phyloP scores from a whole-genome alignment of 2,113 vertebrate genomes.

The Dolichotis patagonum region DNA sequence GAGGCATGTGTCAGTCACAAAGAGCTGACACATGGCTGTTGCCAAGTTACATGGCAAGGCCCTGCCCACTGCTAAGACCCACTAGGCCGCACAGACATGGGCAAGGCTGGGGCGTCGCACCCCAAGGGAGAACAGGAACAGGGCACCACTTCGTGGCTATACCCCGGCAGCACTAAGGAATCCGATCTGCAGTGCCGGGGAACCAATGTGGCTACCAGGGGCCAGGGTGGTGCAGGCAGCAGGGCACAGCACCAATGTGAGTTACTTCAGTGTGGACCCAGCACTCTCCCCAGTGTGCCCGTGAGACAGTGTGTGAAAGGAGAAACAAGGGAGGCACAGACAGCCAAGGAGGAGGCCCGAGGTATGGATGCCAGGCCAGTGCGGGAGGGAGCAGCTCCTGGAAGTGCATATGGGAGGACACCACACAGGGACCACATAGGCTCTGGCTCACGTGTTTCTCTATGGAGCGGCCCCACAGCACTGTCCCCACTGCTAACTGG shows the following conservation, averaged over 20 bases:
- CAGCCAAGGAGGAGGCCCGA: not conserved
- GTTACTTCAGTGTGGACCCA: no score
- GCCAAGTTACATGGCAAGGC: not conserved
- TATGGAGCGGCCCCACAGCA: not conserved
- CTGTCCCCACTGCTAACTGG: not conserved
- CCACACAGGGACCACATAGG: not conserved
- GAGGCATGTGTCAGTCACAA: not conserved
- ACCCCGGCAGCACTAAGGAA: not conserved
- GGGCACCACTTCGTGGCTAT: not conserved
- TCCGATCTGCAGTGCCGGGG: not conserved
- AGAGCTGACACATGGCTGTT: not conserved
- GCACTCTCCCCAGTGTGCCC: not conserved
- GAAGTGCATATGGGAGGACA: not conserved
- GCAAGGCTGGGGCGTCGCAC: not conserved
- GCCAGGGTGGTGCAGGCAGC: not conserved
- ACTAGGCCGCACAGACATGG: not conserved
- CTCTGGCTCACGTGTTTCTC: not conserved
- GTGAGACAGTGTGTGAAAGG: not conserved
- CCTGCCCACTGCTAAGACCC: no score
- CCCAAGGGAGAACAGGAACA: not conserved
- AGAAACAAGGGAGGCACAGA: not conserved
- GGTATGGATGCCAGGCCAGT: not conserved
- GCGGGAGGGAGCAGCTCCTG: no score
- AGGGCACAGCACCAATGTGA: no score
- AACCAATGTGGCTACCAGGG: rapidly evolving